These are phyloP conservation scores for Struthidea cinerea DNA, from an alignment of 2,113 vertebrate species.

Conservation along the genomic window DNA sequence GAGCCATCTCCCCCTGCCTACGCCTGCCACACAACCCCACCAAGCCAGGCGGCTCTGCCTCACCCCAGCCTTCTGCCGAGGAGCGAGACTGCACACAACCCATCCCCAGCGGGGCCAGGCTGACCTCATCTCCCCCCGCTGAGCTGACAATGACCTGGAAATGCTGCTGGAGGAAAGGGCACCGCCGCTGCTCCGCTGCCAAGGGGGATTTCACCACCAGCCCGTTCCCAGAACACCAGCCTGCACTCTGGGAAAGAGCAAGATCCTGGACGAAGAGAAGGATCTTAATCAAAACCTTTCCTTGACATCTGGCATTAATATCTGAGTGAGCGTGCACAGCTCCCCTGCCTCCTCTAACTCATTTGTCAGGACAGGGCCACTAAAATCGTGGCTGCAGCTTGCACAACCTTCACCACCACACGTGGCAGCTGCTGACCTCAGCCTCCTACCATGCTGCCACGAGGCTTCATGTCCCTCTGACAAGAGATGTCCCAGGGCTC, in stretches of 20 bases:
- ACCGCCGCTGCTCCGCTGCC: not conserved
- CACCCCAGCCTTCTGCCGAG: not conserved
- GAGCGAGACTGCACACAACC: not conserved
- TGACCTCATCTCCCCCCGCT: not conserved
- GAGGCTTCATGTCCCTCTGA: not conserved
- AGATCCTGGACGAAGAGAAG: not conserved
- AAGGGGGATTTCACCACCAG: not conserved
- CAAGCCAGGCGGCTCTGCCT: not conserved
- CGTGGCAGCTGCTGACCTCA: not conserved
- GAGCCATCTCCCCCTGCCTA: not conserved
- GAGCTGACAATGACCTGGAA: not conserved
- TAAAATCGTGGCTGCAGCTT: not conserved
- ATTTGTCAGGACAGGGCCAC: not conserved
- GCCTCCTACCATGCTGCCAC: accelerated
- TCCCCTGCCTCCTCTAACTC: not conserved
- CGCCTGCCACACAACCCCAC: not conserved
- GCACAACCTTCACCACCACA: not conserved
- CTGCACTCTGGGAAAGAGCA: not conserved
- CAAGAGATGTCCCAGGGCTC: not conserved
- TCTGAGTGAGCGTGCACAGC: not conserved
- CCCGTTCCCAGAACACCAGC: not conserved
- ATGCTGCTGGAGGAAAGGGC: not conserved
- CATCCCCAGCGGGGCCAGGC: not conserved
- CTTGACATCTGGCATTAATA: constrained; percentile 59
- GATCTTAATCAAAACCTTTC: constrained; percentile 25